A percentile compares a stretch with the other conserved stretches of the same genome.
Conservation (phyloP, 2,888 invertebrate species). For the Rhynchonema sp. region DNA sequence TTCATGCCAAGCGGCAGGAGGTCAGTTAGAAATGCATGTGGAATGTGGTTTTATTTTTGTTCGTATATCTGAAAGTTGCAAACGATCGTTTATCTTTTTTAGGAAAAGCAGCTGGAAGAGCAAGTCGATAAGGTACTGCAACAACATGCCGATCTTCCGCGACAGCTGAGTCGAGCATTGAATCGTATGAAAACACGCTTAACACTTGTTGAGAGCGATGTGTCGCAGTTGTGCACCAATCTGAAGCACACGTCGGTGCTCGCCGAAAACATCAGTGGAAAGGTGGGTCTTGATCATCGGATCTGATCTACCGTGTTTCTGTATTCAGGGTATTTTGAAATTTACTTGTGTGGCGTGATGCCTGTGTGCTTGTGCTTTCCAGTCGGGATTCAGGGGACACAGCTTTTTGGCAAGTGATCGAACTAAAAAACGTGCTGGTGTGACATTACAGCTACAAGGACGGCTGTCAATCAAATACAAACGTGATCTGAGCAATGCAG, state of each 20-base stretch:
- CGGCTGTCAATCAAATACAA: too few relatives aligned
- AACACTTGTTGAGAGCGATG: conserved; percentile 41
- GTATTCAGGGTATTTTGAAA: background rate
- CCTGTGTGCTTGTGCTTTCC: too few relatives aligned
- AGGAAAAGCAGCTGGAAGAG: background rate
- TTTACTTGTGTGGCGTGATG: too few relatives aligned
- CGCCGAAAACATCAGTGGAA: conserved; percentile 80
- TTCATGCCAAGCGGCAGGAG: background rate
- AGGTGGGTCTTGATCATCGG: conserved; percentile 30
- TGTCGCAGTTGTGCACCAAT: conserved; percentile 59
- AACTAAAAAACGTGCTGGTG: too few relatives aligned
- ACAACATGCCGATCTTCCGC: background rate
- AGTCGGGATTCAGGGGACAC: too few relatives aligned
- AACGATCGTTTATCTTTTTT: background rate
- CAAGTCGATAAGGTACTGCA: conserved; percentile 6
- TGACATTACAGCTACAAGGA: too few relatives aligned
- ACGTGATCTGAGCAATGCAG: too few relatives aligned
- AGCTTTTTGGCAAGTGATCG: too few relatives aligned
- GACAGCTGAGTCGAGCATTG: background rate
- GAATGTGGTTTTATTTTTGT: background rate
- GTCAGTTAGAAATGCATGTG: background rate
- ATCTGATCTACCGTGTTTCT: background rate
- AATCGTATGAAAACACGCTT: conserved; percentile 14
- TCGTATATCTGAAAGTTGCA: background rate
- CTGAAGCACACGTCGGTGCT: conserved; percentile 65